phyloP scores from a whole-genome alignment of 2,888 invertebrate genomes.

The Limenitis camilla region DNA sequence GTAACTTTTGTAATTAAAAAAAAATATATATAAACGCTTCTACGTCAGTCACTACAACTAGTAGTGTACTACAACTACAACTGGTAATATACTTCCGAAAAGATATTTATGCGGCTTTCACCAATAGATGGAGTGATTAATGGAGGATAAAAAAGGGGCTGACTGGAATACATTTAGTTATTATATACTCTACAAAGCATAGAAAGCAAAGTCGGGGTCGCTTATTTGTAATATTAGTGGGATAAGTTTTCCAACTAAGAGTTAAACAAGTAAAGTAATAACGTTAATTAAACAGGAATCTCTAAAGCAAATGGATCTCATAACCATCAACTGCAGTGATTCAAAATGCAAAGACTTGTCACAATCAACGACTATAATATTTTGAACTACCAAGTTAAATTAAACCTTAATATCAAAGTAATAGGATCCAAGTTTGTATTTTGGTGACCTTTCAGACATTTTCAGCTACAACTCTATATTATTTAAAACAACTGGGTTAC shows the following conservation, averaged over 20 bases:
- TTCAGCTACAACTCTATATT: constrained; percentile 9
- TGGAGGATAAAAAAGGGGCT: too few species aligned
- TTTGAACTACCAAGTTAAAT: not conserved
- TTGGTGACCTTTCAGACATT: not conserved
- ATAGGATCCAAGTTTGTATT: not conserved
- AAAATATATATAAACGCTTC: too few species aligned
- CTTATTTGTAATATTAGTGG: not conserved
- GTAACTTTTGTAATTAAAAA: too few species aligned
- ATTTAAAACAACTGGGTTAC: constrained; percentile 2
- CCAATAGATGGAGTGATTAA: too few species aligned
- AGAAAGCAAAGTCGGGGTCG: too few species aligned
- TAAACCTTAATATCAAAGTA: not conserved
- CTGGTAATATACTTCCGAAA: too few species aligned
- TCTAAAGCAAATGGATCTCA: constrained; percentile 1
- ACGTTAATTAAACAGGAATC: constrained; percentile 2
- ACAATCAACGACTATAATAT: constrained; percentile 1
- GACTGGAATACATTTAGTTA: too few species aligned
- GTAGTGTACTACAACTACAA: too few species aligned
- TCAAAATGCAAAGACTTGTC: constrained; percentile 7
- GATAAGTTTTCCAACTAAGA: not conserved
- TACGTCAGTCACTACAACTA: too few species aligned
- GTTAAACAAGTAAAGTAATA: not conserved
- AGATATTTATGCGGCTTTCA: too few species aligned
- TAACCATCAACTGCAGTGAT: constrained; percentile 5
- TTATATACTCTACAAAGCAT: too few species aligned